Evolutionary conservation across 2,888 invertebrate genomes (phyloP).

Genomic region (Calameuta idolon): DNA sequence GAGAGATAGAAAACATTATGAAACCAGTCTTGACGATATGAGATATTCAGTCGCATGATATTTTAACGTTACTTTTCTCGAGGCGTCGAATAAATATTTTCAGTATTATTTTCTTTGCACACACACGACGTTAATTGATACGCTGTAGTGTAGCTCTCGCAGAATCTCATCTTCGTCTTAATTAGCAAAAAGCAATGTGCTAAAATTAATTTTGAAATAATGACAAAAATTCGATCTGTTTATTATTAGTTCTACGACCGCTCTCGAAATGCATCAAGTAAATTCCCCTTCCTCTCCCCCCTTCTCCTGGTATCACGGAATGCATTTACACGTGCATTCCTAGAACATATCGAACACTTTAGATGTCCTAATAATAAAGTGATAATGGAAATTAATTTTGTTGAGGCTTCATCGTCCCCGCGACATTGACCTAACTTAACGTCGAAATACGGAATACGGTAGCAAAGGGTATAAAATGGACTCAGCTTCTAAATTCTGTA

Average conservation of each 20-base stretch:
- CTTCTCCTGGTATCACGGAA: no score
- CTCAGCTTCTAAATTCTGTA: no score
- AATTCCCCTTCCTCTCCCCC: no score
- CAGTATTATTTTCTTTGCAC: no score
- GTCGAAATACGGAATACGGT: not conserved
- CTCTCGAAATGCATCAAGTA: not conserved
- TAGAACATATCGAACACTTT: not conserved
- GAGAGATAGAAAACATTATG: not conserved
- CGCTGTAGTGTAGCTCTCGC: no score
- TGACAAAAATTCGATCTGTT: not conserved
- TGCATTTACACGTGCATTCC: not conserved
- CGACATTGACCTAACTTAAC: not conserved
- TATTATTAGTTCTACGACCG: not conserved
- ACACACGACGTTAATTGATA: no score
- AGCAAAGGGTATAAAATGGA: not conserved
- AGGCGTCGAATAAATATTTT: not conserved
- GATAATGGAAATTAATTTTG: not conserved
- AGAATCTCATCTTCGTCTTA: not conserved
- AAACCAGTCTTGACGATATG: not conserved
- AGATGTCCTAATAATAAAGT: not conserved
- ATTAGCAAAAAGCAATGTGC: not conserved
- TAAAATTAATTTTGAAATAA: not conserved
- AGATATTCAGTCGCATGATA: not conserved
- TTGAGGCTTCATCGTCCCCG: not conserved
- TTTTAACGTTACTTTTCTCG: not conserved